Conservation (phyloP, 2,113 vertebrate species). For the Xenopus laevis region DNA sequence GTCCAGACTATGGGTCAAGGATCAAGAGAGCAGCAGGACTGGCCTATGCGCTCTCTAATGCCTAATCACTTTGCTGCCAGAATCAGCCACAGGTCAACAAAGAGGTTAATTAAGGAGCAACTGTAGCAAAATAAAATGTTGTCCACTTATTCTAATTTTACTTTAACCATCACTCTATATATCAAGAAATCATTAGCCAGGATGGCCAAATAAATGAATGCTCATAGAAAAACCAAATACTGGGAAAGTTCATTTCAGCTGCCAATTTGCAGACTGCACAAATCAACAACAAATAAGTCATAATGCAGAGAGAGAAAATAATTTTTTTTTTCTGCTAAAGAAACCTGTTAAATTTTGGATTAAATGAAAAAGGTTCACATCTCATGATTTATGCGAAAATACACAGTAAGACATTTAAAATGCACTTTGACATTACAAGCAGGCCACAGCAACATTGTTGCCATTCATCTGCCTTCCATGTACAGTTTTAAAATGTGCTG, state of each 20-base stretch:
- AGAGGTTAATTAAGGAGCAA: slow-evolving; percentile 42
- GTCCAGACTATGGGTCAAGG: slow-evolving; percentile 28
- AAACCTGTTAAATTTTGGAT: no score
- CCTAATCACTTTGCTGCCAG: slow-evolving; percentile 15
- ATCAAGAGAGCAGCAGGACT: slow-evolving; percentile 28
- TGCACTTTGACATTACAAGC: no score
- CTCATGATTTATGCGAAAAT: no score
- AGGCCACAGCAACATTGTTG: no score
- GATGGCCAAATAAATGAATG: slow-evolving; percentile 31
- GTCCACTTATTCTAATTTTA: slow-evolving; percentile 26
- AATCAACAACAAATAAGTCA: slow-evolving; percentile 21
- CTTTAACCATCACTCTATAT: slow-evolving; percentile 33
- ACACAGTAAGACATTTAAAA: no score
- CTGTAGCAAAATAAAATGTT: slow-evolving; percentile 22
- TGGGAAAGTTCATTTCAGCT: slow-evolving; percentile 34
- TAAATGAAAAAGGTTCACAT: no score
- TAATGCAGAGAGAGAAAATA: neutral
- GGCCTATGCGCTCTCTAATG: slow-evolving; percentile 12
- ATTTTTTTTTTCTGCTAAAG: no score
- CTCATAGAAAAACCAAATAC: slow-evolving; percentile 23
- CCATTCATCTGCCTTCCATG: no score
- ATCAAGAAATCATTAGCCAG: slow-evolving; percentile 37
- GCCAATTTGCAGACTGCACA: slow-evolving; percentile 34
- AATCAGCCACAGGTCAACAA: slow-evolving; percentile 17
- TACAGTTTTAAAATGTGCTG: no score